Evolutionary conservation across 2,888 invertebrate species (phyloP), one percentile per base, ranked within the genome.

Genomic region (Julus scanicus): DNA sequence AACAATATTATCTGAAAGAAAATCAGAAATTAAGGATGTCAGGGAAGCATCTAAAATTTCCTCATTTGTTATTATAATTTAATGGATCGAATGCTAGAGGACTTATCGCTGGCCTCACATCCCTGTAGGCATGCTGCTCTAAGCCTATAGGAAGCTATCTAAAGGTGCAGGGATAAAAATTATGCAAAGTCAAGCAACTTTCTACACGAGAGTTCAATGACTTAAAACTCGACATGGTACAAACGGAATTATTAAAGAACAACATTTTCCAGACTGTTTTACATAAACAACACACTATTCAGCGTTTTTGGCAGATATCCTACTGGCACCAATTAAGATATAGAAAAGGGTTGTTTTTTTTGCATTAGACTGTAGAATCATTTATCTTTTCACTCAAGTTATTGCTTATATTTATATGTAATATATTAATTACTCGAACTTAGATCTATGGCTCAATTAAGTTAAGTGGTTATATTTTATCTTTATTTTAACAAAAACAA

Each of bases 281-380:
- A 71, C 71, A 71, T 71, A 63, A n/a, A 63, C 63, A 63, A n/a
- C 17, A 13, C 17, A 53, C 53, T 63, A 71, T 71, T 29, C 71
- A 29, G 9, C 29, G n/a, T 71, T 29, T 71, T n/a, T 71, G 71
- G 71, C 71, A 71, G 20, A 71, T 29, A 71, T 71, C 71, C 71
- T 71, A 71, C 29, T 71, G 71, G 29, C 71, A 71, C 71, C 29
- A 71, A 71, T 71, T 29, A 63, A 63, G 63, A 63, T 63, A 63
- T n/a, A 63, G 11, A 11, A 29, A 71, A 53, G 1, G 53, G 53
- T 53, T 29, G 53, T 53, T 29, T 53, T 53, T 53, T 53, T 53
- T 17, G 3, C 17, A 53, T 17, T 53, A 53, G 71, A 29, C 11
- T 11, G 5, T 20, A 11, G 37, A 71, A 37, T 29, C 71, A 71